Base-by-base conservation (phyloP, 1,140 invertebrate species). In the Drosophila sp. region DNA sequence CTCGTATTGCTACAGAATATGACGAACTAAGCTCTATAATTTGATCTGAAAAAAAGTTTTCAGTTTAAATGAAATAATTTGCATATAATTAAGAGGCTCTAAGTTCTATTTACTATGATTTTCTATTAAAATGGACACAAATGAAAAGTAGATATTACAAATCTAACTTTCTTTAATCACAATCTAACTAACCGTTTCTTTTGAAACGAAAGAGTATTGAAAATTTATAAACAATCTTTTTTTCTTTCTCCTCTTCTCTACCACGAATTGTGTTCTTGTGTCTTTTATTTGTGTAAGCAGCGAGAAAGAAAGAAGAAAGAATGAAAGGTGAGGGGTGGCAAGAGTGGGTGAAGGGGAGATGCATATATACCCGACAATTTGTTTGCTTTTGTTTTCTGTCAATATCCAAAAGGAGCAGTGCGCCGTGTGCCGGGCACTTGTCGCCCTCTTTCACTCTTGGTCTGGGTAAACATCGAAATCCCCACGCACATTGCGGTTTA, bases 301-400 rank as follows among this genome's bases (percentile, higher is more conserved):
- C 35, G 8, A 38, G 41, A 11, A 25, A 1, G 23, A 6, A 6
- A 23, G 41, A 44, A 25, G 44, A 47, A 47, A 25, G 23, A 47
- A 47, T 25, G 23, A 8, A 17, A 0, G 0, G n/a, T 11, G 4
- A 5, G 3, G 40, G n/a, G 40, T 17, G 40, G 35, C 5, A 5
- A 7, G 35, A 6, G 8, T 4, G n/a, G 4, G n/a, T n/a, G 23
- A 6, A 3, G 8, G 7, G 3, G 44, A 50, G 44, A 50, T 50
- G 44, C 7, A 50, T 70, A 50, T 70, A 80, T 67, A 69, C 72
- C 72, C 76, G 76, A 80, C 83, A 87, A 86, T 79, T 86, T 87
- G 83, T 86, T 87, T 86, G 83, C 76, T 69, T 86, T 89, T 89
- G 84, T 89, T 87, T 89, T 87, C 80, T 84, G 79, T 87, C 79